Evolutionary conservation across 2,888 invertebrate genomes (phyloP).

Genomic region (Drosophila mercatorum): DNA sequence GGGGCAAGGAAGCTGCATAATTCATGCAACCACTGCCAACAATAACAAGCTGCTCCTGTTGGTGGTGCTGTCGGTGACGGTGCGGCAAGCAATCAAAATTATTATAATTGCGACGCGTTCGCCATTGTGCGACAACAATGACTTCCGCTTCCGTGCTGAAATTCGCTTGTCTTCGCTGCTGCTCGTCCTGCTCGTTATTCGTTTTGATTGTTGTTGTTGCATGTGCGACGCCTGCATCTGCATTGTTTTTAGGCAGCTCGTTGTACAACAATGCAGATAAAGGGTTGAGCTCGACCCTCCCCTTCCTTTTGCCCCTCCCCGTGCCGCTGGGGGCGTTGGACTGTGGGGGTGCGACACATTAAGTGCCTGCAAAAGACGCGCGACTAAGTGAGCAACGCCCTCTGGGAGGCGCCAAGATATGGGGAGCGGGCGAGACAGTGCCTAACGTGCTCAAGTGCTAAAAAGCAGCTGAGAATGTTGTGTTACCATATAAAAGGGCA

Average conservation of each 20-base stretch:
- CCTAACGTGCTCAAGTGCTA: constrained; percentile 72
- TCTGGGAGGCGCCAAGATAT: constrained; percentile 14
- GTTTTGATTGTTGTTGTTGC: constrained; percentile 30
- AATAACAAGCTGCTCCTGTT: constrained; percentile 49
- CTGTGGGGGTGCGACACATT: constrained; percentile 56
- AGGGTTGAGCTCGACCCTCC: background rate
- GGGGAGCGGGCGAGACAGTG: constrained; percentile 16
- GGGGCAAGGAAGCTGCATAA: constrained; percentile 55
- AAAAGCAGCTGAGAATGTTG: constrained; percentile 25
- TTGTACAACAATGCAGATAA: constrained; percentile 50
- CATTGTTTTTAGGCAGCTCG: constrained; percentile 68
- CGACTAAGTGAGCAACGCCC: constrained; percentile 63
- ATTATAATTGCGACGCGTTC: constrained; percentile 82
- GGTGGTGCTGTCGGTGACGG: constrained; percentile 5
- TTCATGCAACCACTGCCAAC: constrained; percentile 64
- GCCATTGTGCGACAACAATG: constrained; percentile 81
- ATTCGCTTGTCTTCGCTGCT: constrained; percentile 65
- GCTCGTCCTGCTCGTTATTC: constrained; percentile 24
- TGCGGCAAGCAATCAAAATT: constrained; percentile 78
- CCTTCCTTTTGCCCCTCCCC: too few relatives aligned
- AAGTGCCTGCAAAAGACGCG: constrained; percentile 78
- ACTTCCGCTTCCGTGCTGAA: constrained; percentile 82
- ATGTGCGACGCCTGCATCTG: constrained; percentile 53
- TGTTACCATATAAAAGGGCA: constrained; percentile 4
- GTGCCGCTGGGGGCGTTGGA: background rate